phyloP scores from a whole-genome alignment of 2,113 vertebrate genomes.

The Athene noctua region DNA sequence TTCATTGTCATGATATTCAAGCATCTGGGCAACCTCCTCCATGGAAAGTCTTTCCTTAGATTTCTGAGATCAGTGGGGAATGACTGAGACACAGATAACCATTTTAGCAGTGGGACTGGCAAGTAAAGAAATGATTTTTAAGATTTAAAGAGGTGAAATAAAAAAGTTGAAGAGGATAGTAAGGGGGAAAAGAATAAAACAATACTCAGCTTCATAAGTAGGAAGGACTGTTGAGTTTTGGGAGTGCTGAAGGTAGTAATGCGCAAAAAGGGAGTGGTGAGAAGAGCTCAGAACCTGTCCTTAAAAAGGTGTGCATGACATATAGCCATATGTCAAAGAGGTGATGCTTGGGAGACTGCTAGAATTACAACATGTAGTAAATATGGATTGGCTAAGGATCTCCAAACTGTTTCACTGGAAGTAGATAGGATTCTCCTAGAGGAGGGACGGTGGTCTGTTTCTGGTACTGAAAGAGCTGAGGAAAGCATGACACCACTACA shows the following conservation, averaged over 20 bases:
- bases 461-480: background rate
- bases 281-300: background rate
- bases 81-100: background rate
- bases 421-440: background rate
- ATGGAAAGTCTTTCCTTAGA: background rate
- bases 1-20: background rate
- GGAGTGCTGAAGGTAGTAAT: background rate
- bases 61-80: background rate
- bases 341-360: background rate
- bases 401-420: background rate
- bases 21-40: background rate
- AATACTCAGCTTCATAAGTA: background rate
- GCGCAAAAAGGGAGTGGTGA: background rate
- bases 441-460: background rate
- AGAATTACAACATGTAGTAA: background rate
- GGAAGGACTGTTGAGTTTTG: background rate
- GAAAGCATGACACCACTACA: background rate
- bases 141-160: background rate
- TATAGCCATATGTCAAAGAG: background rate
- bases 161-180: background rate
- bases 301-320: background rate
- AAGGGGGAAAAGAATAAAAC: background rate
- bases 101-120: background rate
- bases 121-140: background rate
- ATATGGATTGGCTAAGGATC: background rate